These are phyloP conservation scores for Parus major DNA, from an alignment of 2,113 vertebrate genomes.

Conservation along the genomic window DNA sequence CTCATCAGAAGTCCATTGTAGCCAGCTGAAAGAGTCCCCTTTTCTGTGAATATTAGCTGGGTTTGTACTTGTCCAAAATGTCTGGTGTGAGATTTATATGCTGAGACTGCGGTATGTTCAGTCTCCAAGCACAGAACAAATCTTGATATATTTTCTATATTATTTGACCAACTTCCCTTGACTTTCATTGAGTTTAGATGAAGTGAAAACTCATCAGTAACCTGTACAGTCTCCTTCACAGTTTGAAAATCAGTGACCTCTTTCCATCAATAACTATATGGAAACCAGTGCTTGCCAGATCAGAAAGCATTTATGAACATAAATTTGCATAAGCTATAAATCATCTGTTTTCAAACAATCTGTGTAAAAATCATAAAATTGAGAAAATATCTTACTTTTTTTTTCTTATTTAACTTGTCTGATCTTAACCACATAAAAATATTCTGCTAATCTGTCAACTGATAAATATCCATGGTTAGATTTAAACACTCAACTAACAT, in stretches of 20 bases:
- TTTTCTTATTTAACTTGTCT: not conserved
- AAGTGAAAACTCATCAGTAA: not conserved
- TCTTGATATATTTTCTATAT: not conserved
- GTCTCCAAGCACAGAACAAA: not conserved
- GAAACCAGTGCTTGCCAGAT: not conserved
- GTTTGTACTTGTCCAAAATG: not conserved
- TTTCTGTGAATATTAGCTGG: not conserved
- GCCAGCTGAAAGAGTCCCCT: not conserved
- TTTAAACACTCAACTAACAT: not conserved
- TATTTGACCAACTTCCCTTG: not conserved
- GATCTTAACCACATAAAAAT: not conserved
- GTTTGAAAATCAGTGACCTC: not conserved
- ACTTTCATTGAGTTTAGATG: not conserved
- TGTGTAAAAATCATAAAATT: not conserved
- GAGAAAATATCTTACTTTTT: not conserved
- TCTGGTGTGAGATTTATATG: not conserved
- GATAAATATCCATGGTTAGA: not conserved
- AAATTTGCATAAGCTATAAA: not conserved
- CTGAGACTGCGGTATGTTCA: not conserved
- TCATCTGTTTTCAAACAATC: not conserved
- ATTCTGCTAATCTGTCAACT: not conserved
- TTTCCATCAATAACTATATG: not conserved
- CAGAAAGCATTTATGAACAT: not conserved
- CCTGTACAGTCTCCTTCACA: not conserved
- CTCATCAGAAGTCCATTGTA: not conserved